Conservation (phyloP, 92 coral and sea anemone species). For the Epizoanthus stellaris region DNA sequence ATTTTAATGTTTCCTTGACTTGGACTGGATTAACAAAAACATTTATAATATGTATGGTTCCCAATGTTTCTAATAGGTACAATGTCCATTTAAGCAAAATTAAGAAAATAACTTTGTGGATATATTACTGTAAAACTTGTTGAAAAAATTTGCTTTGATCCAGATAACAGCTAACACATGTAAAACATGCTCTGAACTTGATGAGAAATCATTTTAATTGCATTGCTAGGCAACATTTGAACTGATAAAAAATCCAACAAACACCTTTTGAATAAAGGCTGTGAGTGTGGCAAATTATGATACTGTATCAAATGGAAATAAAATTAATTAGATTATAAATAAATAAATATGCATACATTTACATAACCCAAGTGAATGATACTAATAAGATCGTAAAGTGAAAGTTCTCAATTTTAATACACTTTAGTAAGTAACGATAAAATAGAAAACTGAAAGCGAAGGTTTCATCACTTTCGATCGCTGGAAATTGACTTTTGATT, state of each 20-base stretch:
- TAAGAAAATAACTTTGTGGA: no score
- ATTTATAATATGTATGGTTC: no score
- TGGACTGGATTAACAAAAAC: no score
- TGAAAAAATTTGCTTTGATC: no score
- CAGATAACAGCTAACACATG: no score
- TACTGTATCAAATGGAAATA: no score
- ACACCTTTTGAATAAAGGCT: not conserved
- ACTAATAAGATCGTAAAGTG: not conserved
- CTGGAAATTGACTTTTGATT: conserved; percentile 17
- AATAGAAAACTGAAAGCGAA: conserved; percentile 7
- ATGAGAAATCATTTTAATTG: not conserved
- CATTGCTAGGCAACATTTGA: not conserved
- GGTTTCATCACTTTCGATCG: not conserved
- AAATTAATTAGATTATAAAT: conserved; percentile 11
- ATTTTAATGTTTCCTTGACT: no score
- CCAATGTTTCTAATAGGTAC: no score
- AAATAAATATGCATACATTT: not conserved
- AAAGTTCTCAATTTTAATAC: not conserved
- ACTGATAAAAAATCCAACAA: not conserved
- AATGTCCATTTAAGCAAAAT: no score
- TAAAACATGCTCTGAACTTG: no score
- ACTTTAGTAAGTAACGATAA: not conserved
- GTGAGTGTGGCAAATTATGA: no score
- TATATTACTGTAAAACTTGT: no score
- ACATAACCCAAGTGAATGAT: not conserved